Base-by-base conservation (phyloP, 1,140 invertebrate genomes). In the Hirudo medicinalis region DNA sequence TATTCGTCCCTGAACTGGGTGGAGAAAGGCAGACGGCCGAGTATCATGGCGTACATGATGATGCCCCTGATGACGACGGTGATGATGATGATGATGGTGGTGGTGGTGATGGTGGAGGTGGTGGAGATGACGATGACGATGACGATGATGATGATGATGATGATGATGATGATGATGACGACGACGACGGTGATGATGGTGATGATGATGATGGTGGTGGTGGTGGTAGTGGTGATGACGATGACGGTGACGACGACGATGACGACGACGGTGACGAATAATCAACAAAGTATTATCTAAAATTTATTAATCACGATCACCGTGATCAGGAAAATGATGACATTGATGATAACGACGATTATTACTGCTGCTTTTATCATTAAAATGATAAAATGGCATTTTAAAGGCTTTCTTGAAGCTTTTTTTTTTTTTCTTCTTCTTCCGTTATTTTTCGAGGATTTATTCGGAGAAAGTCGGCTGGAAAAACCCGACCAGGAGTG, bases 11-110 rank as follows among this genome's bases (percentile, higher is more conserved):
- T 79, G 75, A 80, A 78, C 32, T 77, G 79, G 36, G 81, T 84
- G 25, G 85, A 80, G 78, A 89, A 89, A 25, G 88, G 88, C 74
- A 89, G 79, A 71, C 85, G 84, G 54, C 88, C 88, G 1, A 86
- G 83, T 72, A 86, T 82, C 86, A 88, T 87, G 49, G 84, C 86
- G 69, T 73, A 66, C 69, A 29, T 54, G 22, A 54, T 70, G 22
- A 57, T 68, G 36, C 67, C 67, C n/a, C 67, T 68, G 13, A 11
- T 13, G 29, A 13, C n/a, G 11, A 13, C 17, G 60, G 8, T 63
- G 60, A 25, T 63, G 19, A 9, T 63, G 19, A 11, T 13, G 29
- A 32, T 27, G 29, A 27, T 13, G 29, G 9, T 25, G 29, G 17
- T 27, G 29, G 15, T 4, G 60, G 15, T 32, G 60, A 63, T 63